Evolutionary conservation across 2,888 invertebrate genomes (phyloP).

Genomic region (Cyrtodaria siliqua): DNA sequence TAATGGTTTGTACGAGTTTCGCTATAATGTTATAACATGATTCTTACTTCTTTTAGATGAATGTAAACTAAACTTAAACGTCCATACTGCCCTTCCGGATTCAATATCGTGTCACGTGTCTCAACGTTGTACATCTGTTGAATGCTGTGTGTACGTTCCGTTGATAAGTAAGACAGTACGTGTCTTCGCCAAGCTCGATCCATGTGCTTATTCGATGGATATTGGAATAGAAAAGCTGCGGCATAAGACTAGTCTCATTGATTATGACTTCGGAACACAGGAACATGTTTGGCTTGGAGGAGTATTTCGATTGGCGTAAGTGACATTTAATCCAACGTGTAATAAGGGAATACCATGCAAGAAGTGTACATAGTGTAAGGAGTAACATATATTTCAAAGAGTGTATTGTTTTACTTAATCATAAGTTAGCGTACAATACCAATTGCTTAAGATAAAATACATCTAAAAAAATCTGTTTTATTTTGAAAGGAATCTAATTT

Average conservation of each 20-base stretch:
- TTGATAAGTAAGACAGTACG: constrained; percentile 22
- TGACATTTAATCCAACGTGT: too few species aligned
- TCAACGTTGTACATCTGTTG: constrained; percentile 51
- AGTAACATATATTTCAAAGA: too few species aligned
- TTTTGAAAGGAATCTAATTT: too few species aligned
- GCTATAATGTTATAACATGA: too few species aligned
- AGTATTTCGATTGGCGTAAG: constrained; percentile 55
- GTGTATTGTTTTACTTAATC: too few species aligned
- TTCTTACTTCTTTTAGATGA: constrained; percentile 29
- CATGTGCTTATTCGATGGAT: constrained; percentile 24
- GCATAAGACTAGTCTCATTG: constrained; percentile 23
- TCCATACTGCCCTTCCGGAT: constrained; percentile 26
- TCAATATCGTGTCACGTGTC: constrained; percentile 46
- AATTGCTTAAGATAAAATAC: too few species aligned
- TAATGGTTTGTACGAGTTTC: too few species aligned
- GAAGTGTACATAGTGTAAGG: too few species aligned
- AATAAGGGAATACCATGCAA: too few species aligned
- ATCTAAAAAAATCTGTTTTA: too few species aligned
- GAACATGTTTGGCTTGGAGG: constrained; percentile 55
- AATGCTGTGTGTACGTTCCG: constrained; percentile 57
- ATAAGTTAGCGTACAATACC: too few species aligned
- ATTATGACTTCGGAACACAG: constrained; percentile 40
- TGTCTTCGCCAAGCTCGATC: constrained; percentile 24
- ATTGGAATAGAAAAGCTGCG: constrained; percentile 31
- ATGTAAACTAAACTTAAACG: constrained; percentile 20